phyloP scores from a whole-genome alignment of 2,888 invertebrate species.

The Epinotia brunnichana region DNA sequence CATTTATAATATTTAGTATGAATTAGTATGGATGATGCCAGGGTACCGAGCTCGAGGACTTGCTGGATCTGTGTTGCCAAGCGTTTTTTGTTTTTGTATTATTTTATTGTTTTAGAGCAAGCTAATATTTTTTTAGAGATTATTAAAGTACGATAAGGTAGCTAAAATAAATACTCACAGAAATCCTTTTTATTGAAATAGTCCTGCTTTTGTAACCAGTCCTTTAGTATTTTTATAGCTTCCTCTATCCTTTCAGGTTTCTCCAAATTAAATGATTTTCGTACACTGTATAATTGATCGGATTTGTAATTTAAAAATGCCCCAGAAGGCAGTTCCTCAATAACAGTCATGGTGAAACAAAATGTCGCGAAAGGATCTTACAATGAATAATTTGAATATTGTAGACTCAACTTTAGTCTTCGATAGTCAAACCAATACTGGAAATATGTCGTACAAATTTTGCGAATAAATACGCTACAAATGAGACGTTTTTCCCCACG shows the following conservation, averaged over 20 bases:
- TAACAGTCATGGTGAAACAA: background rate
- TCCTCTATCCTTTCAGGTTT: conserved; percentile 55
- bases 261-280: conserved; percentile 52
- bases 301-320: conserved; percentile 49
- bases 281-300: conserved; percentile 50
- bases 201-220: conserved; percentile 53
- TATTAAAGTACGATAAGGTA: too few species aligned
- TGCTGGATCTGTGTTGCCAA: too few species aligned
- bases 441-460: too few species aligned
- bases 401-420: background rate
- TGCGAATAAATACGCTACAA: background rate
- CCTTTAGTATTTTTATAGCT: conserved; percentile 56
- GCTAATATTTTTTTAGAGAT: too few species aligned
- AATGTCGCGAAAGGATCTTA: too few species aligned
- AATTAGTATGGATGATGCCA: too few species aligned
- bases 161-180: conserved; percentile 43
- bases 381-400: too few species aligned
- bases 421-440: background rate
- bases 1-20: too few species aligned
- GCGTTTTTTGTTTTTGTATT: too few species aligned
- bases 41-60: too few species aligned
- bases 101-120: too few species aligned
- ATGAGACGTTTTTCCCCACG: background rate
- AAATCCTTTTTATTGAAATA: conserved; percentile 49
- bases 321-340: conserved; percentile 37